Evolutionary conservation across 2,888 invertebrate species (phyloP).

Genomic region (Caenorhabditis sp.): DNA sequence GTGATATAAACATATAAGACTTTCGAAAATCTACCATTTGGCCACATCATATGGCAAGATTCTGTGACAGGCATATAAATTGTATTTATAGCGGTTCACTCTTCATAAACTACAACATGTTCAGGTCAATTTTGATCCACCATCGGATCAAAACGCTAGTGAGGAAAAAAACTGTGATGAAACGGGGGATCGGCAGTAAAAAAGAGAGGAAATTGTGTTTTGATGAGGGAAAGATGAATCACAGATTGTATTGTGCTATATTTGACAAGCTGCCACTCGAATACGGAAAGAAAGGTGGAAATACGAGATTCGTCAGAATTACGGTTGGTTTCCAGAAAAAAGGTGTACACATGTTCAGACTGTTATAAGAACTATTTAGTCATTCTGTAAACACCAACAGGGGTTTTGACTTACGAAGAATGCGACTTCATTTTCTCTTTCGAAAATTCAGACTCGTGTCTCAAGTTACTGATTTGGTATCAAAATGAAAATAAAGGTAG

Average conservation of each 20-base stretch:
- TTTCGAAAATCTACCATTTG: not conserved
- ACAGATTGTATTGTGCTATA: conserved; percentile 31
- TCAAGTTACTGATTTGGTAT: not conserved
- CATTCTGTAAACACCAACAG: too few relatives aligned
- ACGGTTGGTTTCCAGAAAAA: too few relatives aligned
- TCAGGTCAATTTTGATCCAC: conserved; percentile 20
- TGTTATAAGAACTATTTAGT: too few relatives aligned
- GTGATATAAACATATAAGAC: not conserved
- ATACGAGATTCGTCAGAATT: conserved; percentile 27
- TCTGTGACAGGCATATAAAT: too few relatives aligned
- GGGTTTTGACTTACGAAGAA: too few relatives aligned
- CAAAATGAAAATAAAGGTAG: not conserved
- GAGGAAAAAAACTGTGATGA: conserved; percentile 13
- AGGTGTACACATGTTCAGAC: too few relatives aligned
- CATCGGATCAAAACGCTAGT: not conserved
- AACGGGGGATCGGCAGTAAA: conserved; percentile 2
- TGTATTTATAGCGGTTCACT: not conserved
- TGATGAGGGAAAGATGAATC: conserved; percentile 34
- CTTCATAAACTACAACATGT: not conserved
- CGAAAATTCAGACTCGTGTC: too few relatives aligned
- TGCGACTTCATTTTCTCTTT: too few relatives aligned
- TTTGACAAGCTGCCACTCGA: conserved; percentile 53
- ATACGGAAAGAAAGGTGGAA: conserved; percentile 23
- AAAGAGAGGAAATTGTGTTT: conserved; percentile 38
- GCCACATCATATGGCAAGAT: not conserved